Conservation (phyloP, 1,140 invertebrate species). For the Chironomus tepperi region DNA sequence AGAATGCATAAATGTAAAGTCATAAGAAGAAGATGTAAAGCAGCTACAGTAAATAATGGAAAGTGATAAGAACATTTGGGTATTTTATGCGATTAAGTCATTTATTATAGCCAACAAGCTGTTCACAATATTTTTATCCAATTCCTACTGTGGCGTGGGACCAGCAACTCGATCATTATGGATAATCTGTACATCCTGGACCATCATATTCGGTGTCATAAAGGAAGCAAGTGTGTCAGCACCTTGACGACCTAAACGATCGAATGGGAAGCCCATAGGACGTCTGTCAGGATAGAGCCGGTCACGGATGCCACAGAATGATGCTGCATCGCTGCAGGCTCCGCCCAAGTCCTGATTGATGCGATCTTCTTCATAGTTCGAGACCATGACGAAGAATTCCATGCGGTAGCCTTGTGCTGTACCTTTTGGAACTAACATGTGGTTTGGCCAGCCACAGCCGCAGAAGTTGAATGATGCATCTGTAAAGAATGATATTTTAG, state of each 20-base stretch:
- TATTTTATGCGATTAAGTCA: no score
- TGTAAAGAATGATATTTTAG: slow-evolving; percentile 41
- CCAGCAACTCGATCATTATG: slow-evolving; percentile 39
- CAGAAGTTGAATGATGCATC: slow-evolving; percentile 60
- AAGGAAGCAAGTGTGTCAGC: slow-evolving; percentile 51
- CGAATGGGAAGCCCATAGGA: slow-evolving; percentile 72
- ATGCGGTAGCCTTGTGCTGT: slow-evolving; percentile 54
- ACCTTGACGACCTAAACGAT: slow-evolving; percentile 47
- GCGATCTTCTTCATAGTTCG: slow-evolving; percentile 60
- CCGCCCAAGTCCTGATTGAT: slow-evolving; percentile 49
- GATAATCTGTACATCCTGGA: slow-evolving; percentile 46
- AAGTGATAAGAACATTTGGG: no score
- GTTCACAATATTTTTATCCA: no score
- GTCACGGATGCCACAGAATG: slow-evolving; percentile 65
- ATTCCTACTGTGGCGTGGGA: slow-evolving; percentile 32
- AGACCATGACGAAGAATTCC: slow-evolving; percentile 72
- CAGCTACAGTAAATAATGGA: no score
- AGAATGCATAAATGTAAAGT: no score
- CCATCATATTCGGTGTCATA: slow-evolving; percentile 58
- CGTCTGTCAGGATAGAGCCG: slow-evolving; percentile 62
- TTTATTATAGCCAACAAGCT: no score
- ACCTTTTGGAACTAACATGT: slow-evolving; percentile 73
- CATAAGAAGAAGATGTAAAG: no score
- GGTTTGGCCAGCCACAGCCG: slow-evolving; percentile 81
- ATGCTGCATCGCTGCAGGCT: slow-evolving; percentile 57